Percentiles rank a stretch among this genome's conserved stretches.
These are phyloP conservation scores for Drosophila nikananu DNA, from an alignment of 1,140 invertebrate species.

Conservation along the genomic window DNA sequence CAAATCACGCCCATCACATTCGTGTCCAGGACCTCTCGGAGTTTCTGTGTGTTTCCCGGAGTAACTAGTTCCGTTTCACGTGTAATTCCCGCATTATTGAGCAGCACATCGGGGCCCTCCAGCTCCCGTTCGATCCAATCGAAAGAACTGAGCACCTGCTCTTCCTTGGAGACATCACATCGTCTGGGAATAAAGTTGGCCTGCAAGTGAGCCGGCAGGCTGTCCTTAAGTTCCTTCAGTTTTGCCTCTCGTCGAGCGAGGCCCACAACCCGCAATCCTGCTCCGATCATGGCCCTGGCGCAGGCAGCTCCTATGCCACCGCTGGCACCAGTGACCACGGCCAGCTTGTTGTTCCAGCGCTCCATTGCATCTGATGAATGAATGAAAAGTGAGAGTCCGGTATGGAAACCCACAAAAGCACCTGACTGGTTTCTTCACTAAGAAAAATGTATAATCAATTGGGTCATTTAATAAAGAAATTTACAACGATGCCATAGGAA, in stretches of 20 bases:
- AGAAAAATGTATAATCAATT: background rate
- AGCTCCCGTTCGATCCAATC: slow-evolving; percentile 88
- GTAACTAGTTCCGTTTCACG: slow-evolving; percentile 86
- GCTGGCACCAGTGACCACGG: slow-evolving; percentile 85
- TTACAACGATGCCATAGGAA: background rate
- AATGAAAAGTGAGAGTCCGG: slow-evolving; percentile 7
- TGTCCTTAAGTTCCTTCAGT: slow-evolving; percentile 86
- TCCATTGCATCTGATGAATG: slow-evolving; percentile 60
- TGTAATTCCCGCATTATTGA: slow-evolving; percentile 91
- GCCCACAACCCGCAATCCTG: slow-evolving; percentile 89
- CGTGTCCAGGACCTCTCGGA: slow-evolving; percentile 87
- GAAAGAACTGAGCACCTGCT: slow-evolving; percentile 89
- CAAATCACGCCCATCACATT: slow-evolving; percentile 90
- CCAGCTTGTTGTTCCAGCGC: slow-evolving; percentile 83
- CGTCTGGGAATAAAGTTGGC: slow-evolving; percentile 86
- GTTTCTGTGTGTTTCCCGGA: slow-evolving; percentile 85
- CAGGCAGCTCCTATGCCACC: slow-evolving; percentile 87
- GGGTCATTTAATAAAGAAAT: background rate
- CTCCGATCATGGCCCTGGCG: slow-evolving; percentile 85
- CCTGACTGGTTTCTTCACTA: slow-evolving; percentile 23
- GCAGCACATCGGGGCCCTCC: slow-evolving; percentile 89
- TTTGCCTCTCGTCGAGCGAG: slow-evolving; percentile 88
- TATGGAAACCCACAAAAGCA: background rate
- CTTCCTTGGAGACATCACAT: slow-evolving; percentile 89
- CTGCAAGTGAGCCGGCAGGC: slow-evolving; percentile 57